Percentiles rank a stretch among this genome's conserved stretches.
These are phyloP conservation scores for Leptobrachium leishanense DNA, from an alignment of 2,113 vertebrate genomes.

Conservation along the genomic window DNA sequence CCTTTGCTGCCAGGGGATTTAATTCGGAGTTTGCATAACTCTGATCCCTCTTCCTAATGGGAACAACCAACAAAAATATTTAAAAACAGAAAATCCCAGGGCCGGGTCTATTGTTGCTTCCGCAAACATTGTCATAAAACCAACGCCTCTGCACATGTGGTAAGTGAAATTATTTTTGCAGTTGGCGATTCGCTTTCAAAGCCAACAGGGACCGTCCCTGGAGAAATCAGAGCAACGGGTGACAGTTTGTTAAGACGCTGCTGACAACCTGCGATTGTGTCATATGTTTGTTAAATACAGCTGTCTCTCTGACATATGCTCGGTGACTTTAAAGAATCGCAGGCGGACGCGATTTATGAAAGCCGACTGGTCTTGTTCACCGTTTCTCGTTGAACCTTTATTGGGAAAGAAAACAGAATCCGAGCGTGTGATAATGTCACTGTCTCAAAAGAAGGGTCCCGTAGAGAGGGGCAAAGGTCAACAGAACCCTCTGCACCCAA, in stretches of 20 bases:
- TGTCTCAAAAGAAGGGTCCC: too few species aligned
- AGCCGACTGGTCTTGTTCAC: neutral
- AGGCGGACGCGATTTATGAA: neutral
- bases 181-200: neutral
- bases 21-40: neutral
- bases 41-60: neutral
- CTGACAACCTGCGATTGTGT: neutral
- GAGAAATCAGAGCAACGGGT: neutral
- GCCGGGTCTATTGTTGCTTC: neutral
- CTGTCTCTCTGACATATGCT: slow-evolving; percentile 7
- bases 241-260: slow-evolving; percentile 7
- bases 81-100: neutral
- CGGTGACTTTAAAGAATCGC: neutral
- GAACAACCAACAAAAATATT: neutral
- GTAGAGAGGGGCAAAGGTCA: neutral
- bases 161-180: neutral
- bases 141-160: neutral
- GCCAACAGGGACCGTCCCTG: neutral
- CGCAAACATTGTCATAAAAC: neutral
- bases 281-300: neutral
- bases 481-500: neutral
- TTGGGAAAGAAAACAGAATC: slow-evolving; percentile 1
- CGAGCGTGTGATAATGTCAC: neutral
- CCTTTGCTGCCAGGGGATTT: neutral
- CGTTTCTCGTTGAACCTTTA: neutral